phyloP scores from a whole-genome alignment of 1,140 invertebrate species.

The Drosophila navojoa region DNA sequence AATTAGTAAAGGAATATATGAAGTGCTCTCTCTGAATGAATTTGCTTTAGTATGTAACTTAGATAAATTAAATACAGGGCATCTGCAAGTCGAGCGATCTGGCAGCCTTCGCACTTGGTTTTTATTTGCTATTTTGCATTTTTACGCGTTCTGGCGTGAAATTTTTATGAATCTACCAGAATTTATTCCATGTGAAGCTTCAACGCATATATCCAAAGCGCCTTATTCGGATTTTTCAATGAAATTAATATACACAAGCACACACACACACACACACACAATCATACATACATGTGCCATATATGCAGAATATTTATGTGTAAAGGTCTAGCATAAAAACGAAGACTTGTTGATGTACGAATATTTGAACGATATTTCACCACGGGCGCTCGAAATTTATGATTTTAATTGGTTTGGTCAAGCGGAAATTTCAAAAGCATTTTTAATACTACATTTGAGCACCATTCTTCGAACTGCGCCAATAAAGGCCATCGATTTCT shows the following conservation, averaged over 20 bases:
- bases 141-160: constrained; percentile 50
- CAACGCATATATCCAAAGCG: constrained; percentile 31
- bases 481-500: constrained; percentile 37
- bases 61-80: not conserved
- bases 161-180: constrained; percentile 42
- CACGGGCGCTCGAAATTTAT: constrained; percentile 70
- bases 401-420: constrained; percentile 81
- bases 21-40: too few species aligned
- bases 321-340: constrained; percentile 10
- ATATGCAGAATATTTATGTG: not conserved
- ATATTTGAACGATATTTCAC: constrained; percentile 68
- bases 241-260: too few species aligned
- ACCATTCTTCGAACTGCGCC: constrained; percentile 50
- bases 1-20: too few species aligned
- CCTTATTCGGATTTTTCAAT: constrained; percentile 13
- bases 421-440: constrained; percentile 67
- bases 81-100: not conserved
- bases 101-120: not conserved
- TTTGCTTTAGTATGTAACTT: too few species aligned
- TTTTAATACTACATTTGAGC: constrained; percentile 23
- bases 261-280: constrained; percentile 9
- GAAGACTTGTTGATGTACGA: constrained; percentile 46
- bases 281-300: not conserved
- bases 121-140: constrained; percentile 21
- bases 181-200: constrained; percentile 31